Percentiles rank a stretch among this genome's conserved stretches.
Evolutionary conservation across 2,888 invertebrate genomes (phyloP).

Genomic region (Tachina fera): DNA sequence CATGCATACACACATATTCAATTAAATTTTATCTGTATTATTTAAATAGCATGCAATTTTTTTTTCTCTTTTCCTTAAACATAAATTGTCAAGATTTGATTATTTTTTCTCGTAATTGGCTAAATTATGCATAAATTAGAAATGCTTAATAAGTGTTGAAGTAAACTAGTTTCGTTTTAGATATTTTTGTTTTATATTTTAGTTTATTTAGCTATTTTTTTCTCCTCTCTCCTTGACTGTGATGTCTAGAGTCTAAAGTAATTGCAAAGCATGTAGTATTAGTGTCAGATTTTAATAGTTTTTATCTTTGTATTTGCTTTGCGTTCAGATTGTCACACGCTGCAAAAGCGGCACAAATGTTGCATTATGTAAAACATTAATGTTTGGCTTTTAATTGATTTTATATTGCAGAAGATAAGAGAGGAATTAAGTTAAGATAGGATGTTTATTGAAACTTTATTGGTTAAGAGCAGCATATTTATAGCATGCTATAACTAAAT

Average conservation of each 20-base stretch:
- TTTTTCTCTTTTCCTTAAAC: background rate
- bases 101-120: conserved; percentile 31
- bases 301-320: conserved; percentile 51
- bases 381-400: conserved; percentile 64
- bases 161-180: conserved; percentile 47
- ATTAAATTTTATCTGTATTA: conserved; percentile 52
- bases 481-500: background rate
- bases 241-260: conserved; percentile 2
- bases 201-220: background rate
- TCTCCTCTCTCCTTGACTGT: background rate
- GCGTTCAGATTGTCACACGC: conserved; percentile 48
- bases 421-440: conserved; percentile 49
- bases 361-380: conserved; percentile 61
- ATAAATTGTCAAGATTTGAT: conserved; percentile 37
- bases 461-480: background rate
- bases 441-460: conserved; percentile 22
- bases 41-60: conserved; percentile 42
- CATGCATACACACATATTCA: conserved; percentile 5
- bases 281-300: conserved; percentile 69
- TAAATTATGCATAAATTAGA: conserved; percentile 68
- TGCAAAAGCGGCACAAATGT: conserved; percentile 49
- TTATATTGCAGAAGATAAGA: conserved; percentile 56
- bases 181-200: background rate
- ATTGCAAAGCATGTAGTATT: conserved; percentile 57
- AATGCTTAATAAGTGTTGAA: conserved; percentile 56